These are phyloP conservation scores for Apodemia duryi DNA, from an alignment of 2,888 invertebrate genomes.

Conservation along the genomic window DNA sequence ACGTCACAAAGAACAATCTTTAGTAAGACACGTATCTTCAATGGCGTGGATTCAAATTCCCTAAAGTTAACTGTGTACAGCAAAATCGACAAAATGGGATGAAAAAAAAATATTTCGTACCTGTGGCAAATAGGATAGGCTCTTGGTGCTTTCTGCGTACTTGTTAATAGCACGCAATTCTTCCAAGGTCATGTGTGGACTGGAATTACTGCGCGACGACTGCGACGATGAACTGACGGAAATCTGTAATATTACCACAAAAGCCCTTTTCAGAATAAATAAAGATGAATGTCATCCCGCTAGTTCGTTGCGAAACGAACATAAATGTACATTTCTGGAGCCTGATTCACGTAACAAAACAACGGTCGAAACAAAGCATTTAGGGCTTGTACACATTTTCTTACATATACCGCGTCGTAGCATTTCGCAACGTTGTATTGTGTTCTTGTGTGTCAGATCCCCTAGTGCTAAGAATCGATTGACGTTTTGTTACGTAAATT, in stretches of 20 bases:
- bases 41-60: not conserved
- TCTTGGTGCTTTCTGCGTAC: constrained; percentile 94
- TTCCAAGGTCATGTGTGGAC: constrained; percentile 86
- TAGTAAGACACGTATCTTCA: not conserved
- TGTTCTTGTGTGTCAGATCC: no score
- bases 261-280: no score
- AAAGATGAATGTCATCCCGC: no score
- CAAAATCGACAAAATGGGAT: not conserved
- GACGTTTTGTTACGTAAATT: no score
- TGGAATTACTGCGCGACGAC: constrained; percentile 84
- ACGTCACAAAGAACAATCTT: not conserved
- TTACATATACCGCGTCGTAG: no score
- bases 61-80: not conserved
- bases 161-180: constrained; percentile 92
- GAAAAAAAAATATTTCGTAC: constrained; percentile 73
- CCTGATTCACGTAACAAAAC: no score
- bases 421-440: no score
- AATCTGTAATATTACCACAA: constrained; percentile 54
- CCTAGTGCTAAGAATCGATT: no score
- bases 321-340: no score
- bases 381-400: no score
- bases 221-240: constrained; percentile 87
- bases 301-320: no score
- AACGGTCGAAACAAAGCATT: no score
- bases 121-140: constrained; percentile 94